These are phyloP conservation scores for Valencia hispanica DNA, from an alignment of 2,797 vertebrate species.

Conservation along the genomic window DNA sequence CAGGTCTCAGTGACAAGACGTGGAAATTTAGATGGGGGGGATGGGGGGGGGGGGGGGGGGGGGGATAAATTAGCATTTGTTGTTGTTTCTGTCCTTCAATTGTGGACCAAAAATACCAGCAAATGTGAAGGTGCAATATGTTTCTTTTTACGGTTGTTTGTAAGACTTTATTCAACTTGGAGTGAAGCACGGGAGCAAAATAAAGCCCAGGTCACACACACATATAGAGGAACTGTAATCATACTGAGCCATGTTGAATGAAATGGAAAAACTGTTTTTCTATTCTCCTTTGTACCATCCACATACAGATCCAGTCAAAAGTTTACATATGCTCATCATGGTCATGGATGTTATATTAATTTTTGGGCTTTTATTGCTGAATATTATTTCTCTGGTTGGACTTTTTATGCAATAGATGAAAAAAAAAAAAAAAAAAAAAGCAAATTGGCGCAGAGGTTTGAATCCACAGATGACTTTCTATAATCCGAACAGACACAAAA, in stretches of 20 bases:
- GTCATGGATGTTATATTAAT: not conserved
- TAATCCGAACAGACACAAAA: not conserved
- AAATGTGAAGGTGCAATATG: conserved; percentile 23
- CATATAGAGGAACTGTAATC: conserved; percentile 8
- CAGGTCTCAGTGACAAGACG: conserved; percentile 70
- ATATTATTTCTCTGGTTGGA: not conserved
- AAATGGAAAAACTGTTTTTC: conserved; percentile 15
- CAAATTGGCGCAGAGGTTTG: not conserved
- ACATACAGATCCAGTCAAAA: not conserved
- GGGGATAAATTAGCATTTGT: not conserved
- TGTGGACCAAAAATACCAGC: conserved; percentile 38
- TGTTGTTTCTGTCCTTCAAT: conserved; percentile 10
- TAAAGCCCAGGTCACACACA: not conserved
- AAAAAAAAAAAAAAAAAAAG: not conserved
- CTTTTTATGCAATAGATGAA: not conserved
- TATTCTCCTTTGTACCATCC: conserved; percentile 6
- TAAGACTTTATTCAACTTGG: conserved; percentile 13
- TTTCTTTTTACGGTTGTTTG: conserved; percentile 23
- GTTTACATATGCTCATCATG: not conserved
- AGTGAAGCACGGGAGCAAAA: conserved; percentile 36
- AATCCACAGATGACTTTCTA: not conserved
- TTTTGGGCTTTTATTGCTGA: not conserved
- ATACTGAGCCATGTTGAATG: conserved; percentile 13
- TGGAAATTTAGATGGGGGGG: not conserved
- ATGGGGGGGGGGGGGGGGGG: not conserved